Base-by-base conservation (phyloP, 2,113 vertebrate species). In the Ceuthmochares aereus region DNA sequence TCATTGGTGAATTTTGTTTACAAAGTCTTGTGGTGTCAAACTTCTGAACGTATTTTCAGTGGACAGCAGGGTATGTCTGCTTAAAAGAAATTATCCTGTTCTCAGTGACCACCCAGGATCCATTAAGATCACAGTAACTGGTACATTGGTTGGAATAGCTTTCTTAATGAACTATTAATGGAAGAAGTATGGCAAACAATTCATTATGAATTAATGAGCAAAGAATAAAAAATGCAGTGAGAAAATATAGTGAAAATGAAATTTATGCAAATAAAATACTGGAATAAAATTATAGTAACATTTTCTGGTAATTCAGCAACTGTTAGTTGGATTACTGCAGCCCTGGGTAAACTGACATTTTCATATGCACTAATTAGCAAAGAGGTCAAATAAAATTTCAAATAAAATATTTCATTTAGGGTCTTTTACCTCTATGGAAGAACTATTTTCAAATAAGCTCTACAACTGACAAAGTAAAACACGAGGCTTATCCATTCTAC, bases 281-380 rank as follows among this genome's bases (percentile, higher is more conserved):
- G 2, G 32, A 82, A 78, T 66, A 63, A 81, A 92, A 72, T 63
- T 29, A 64, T 14, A n/a, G 60, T 59, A 95, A 72, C 4, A 30
- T 89, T 95, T 96, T 74, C 52, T 92, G 69, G 43, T 95, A 95
- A 75, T 84, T 90, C 91, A 95, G 60, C 23, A 94, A 96, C 81
- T 95, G 73, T 90, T 93, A 81, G 60, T 52, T 75, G 76, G 76
- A 42, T 92, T 87, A 52, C 80, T 84, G 59, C 76, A 89, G 95
- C 96, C 96, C 64, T 96, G 94, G 94, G 95, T 96, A 95, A 96
- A 84, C 89, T 89, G 42, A 70, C 91, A 97, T 97, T 97, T 96
- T 97, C 64, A 52, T 84, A 95, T 84, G 96, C 96, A 96, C 96
- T 97, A 97, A 97, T 97, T 96, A 95, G 73, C 93, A 97, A 97